Evolutionary conservation across 2,113 vertebrate genomes (phyloP).

Genomic region (Cryptotis parvus): DNA sequence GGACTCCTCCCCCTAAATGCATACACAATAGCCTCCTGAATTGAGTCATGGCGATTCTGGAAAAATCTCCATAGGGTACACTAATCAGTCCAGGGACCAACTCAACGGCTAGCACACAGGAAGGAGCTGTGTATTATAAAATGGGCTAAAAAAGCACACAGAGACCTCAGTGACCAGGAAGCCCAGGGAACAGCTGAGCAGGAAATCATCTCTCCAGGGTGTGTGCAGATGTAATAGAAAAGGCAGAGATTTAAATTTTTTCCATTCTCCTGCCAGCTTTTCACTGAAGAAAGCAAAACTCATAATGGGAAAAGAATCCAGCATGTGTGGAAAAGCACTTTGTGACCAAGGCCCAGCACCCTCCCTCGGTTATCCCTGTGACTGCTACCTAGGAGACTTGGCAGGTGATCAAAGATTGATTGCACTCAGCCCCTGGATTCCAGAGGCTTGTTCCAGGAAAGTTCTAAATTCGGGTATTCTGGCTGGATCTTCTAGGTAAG

Average conservation of each 20-base stretch:
- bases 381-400: neutral
- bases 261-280: neutral
- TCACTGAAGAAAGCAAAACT: neutral
- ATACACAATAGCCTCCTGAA: neutral
- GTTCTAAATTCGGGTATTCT: neutral
- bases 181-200: neutral
- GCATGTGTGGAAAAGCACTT: neutral
- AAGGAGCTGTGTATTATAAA: neutral
- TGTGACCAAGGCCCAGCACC: neutral
- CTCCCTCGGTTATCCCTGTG: neutral
- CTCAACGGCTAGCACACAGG: neutral
- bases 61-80: neutral
- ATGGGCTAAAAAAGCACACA: neutral
- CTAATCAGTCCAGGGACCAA: neutral
- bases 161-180: neutral
- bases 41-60: neutral
- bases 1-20: too few species aligned
- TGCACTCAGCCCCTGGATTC: neutral
- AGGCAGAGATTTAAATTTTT: neutral
- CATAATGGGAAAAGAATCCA: neutral
- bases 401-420: neutral
- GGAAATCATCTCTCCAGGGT: neutral
- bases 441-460: neutral
- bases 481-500: neutral
- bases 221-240: neutral